Conservation (phyloP, 1,140 invertebrate species). For the Lepeophtheirus salmonis region DNA sequence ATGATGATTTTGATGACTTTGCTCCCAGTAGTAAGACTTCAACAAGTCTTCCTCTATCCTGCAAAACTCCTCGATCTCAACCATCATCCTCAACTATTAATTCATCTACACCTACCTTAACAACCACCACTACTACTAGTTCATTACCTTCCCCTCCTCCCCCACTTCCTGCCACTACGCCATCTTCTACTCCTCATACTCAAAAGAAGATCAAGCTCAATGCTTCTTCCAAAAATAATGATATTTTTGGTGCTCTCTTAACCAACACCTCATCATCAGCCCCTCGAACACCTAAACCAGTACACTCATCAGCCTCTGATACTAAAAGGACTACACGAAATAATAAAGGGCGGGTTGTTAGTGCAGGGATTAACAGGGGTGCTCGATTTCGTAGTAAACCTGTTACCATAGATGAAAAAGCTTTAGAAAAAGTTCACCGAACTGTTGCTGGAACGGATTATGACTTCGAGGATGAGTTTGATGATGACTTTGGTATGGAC, state of each 20-base stretch:
- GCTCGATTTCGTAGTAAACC: neutral
- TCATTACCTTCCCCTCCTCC: too few species aligned
- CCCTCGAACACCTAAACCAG: too few species aligned
- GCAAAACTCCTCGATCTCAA: too few species aligned
- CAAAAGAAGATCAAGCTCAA: neutral
- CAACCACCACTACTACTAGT: neutral
- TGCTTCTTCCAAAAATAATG: neutral
- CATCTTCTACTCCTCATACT: neutral
- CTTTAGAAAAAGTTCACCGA: slow-evolving; percentile 15
- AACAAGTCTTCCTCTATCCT: too few species aligned
- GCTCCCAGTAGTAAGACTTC: neutral
- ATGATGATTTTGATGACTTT: slow-evolving; percentile 13
- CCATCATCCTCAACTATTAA: too few species aligned
- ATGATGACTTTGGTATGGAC: slow-evolving; percentile 7
- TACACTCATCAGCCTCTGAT: neutral
- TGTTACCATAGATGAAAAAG: slow-evolving; percentile 10
- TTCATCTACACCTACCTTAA: neutral
- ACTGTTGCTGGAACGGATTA: slow-evolving; percentile 16
- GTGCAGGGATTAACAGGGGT: too few species aligned
- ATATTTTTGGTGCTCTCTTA: neutral
- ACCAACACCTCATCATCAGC: neutral
- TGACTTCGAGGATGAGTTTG: slow-evolving; percentile 19
- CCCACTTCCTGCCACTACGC: too few species aligned
- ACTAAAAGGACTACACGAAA: neutral
- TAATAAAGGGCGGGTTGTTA: neutral